Percentiles rank a stretch among this genome's conserved stretches.
phyloP scores from a whole-genome alignment of 2,113 vertebrate genomes.

The Oreochromis aureus region DNA sequence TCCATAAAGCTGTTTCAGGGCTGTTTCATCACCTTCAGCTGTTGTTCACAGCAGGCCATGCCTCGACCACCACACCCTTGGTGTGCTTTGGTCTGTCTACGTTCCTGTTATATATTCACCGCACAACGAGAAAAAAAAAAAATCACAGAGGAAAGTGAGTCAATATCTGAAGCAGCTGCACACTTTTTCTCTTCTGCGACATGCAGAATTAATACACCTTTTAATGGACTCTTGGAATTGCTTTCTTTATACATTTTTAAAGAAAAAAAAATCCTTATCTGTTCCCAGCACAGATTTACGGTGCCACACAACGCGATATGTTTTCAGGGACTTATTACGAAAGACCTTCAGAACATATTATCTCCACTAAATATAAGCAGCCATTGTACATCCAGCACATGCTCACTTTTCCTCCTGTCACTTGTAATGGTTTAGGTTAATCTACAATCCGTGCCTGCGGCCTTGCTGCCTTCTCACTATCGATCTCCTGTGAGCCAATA shows the following conservation, averaged over 20 bases:
- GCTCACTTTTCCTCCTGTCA: background rate
- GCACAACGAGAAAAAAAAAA: background rate
- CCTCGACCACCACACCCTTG: background rate
- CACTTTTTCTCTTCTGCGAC: background rate
- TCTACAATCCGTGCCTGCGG: background rate
- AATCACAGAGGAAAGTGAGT: background rate
- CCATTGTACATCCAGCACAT: background rate
- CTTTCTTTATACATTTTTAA: background rate
- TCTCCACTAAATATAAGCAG: background rate
- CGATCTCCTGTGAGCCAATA: conserved; percentile 2
- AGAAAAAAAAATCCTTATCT: background rate
- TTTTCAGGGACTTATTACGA: background rate
- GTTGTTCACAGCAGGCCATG: background rate
- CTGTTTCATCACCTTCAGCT: conserved; percentile 25
- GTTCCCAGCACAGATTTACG: background rate
- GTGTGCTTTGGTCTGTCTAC: background rate
- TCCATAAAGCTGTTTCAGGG: conserved; percentile 1
- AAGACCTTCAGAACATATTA: background rate
- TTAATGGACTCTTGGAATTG: background rate
- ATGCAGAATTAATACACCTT: background rate
- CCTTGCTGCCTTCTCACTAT: conserved; percentile 21
- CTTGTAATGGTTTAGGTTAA: background rate
- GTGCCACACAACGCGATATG: background rate
- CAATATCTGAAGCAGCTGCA: background rate
- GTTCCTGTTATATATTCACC: background rate